Evolutionary conservation across 2,888 invertebrate species (phyloP).

Genomic region (Chrysotoxum bicinctum): DNA sequence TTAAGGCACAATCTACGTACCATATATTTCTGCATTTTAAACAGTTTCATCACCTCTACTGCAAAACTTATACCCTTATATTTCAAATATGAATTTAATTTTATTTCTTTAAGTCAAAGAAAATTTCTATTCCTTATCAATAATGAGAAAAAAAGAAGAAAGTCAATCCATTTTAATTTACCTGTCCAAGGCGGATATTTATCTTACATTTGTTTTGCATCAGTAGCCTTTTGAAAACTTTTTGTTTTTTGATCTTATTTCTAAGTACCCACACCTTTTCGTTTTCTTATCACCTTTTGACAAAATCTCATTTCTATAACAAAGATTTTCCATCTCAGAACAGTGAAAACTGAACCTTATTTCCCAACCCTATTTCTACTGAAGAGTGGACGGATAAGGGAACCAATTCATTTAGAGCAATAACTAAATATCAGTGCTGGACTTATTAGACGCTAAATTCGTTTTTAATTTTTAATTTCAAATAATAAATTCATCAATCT

Average conservation of each 20-base stretch:
- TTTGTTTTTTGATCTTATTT: not conserved
- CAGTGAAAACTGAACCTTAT: not conserved
- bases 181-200: not conserved
- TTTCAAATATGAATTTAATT: not conserved
- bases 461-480: too few species aligned
- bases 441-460: not conserved
- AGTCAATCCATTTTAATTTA: not conserved
- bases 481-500: too few species aligned
- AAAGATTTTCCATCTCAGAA: not conserved
- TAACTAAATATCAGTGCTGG: not conserved
- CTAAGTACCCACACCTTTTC: not conserved
- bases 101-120: not conserved
- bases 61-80: too few species aligned
- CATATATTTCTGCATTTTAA: too few species aligned
- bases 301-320: not conserved
- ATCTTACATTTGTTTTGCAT: not conserved
- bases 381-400: not conserved
- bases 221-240: conserved; percentile 1
- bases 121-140: not conserved
- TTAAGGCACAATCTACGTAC: too few species aligned
- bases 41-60: too few species aligned
- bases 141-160: not conserved
- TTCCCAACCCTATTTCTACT: not conserved
- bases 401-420: not conserved
- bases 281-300: conserved; percentile 1